Evolutionary conservation across 2,888 invertebrate species (phyloP).

Genomic region (Xanthostigma xanthostigma): DNA sequence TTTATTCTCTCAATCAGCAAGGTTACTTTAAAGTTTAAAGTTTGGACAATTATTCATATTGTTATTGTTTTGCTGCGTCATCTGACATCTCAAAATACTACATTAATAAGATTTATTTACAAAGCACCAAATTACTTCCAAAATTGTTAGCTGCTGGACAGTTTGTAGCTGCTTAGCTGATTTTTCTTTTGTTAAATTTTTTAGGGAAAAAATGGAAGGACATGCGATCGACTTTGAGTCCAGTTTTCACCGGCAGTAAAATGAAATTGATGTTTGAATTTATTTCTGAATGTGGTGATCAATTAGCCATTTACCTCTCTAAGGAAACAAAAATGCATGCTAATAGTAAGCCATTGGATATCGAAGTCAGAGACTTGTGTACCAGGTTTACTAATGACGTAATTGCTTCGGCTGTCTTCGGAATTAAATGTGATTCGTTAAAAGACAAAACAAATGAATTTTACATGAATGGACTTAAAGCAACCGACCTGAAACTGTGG

Average conservation of each 20-base stretch:
- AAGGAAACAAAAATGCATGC: conserved; percentile 8
- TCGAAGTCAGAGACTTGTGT: conserved; percentile 32
- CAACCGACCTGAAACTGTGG: conserved; percentile 10
- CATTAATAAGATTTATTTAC: too few relatives aligned
- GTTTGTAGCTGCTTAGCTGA: too few relatives aligned
- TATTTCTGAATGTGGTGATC: conserved; percentile 12
- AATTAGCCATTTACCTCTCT: conserved; percentile 10
- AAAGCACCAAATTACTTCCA: too few relatives aligned
- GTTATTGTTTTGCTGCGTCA: too few relatives aligned
- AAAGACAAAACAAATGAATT: conserved; percentile 37
- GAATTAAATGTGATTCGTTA: conserved; percentile 37
- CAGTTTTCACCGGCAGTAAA: conserved; percentile 15
- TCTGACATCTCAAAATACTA: too few relatives aligned
- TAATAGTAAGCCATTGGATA: conserved; percentile 11
- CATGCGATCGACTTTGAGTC: conserved; percentile 14
- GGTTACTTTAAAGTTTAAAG: too few relatives aligned
- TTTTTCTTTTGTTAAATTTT: neutral
- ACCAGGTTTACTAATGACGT: conserved; percentile 42
- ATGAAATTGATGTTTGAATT: conserved; percentile 13
- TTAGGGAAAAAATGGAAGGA: conserved; percentile 14
- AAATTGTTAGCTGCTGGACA: too few relatives aligned
- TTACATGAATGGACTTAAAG: conserved; percentile 25
- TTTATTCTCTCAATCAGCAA: too few relatives aligned
- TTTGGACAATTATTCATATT: too few relatives aligned
- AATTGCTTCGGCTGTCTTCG: conserved; percentile 41